Evolutionary conservation across 2,888 invertebrate species (phyloP), one percentile per base, ranked within the genome.

Genomic region (Saturnia pavonia): DNA sequence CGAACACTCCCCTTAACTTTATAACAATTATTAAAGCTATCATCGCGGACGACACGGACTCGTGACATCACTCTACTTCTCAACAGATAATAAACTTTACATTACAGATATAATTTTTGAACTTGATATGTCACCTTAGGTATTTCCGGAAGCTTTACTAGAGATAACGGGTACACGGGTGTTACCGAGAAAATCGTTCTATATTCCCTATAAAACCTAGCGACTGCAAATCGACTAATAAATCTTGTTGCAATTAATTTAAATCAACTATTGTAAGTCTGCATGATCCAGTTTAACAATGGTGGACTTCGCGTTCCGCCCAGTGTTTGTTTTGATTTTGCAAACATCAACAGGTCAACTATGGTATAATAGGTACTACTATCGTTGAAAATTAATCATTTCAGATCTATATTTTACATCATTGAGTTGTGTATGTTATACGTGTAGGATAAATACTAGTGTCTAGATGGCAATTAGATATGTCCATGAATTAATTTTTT

Each of bases 1-100:
- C 75, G 76, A 70, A 72, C 74, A 72, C 74, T 74, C 73, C 78
- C 78, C 77, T 22, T 74, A 79, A 77, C 76, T 76, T 81, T 86
- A 81, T 81, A 79, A 81, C 85, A 82, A 65, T 65, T 48, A 87
- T 90, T 90, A 91, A 91, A 90, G 91, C 90, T 91, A 85, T 87
- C 78, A 77, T 84, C 78, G 81, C 78, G 82, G 83, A 83, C 85
- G 82, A 81, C 81, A 81, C 82, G 43, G 25, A 11, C 48, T 25
- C 82, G 78, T 79, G 79, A 75, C 74, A 76, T 77, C 72, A 75
- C 77, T 72, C 70, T 72, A 63, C 70, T 67, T 34, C 12, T 67
- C 57, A 43, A 70, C 70, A 67, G 19, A 63, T 68, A 71, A 63
- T 14, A 65, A 42, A 22, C n/a, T 11, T 65, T 68, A 22, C 16